Conservation (phyloP, 2,888 invertebrate genomes). For the Galerucella nymphaeae region DNA sequence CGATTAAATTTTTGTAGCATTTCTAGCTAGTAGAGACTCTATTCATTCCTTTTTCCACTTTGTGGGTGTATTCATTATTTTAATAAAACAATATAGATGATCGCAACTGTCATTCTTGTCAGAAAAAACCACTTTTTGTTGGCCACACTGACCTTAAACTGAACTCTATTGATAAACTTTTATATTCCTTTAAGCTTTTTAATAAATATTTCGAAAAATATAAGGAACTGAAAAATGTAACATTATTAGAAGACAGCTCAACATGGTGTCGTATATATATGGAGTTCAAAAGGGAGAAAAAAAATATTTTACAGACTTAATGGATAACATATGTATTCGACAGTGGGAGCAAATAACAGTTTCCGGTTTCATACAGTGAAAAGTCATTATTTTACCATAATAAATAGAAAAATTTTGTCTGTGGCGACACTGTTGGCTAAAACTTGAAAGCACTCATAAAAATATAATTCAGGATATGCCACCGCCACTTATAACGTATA, state of each 20-base stretch:
- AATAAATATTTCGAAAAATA: too few relatives aligned
- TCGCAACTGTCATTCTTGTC: too few relatives aligned
- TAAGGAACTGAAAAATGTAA: constrained; percentile 5
- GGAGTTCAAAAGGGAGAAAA: constrained; percentile 40
- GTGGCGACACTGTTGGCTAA: background rate
- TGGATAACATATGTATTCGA: constrained; percentile 56
- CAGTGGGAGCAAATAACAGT: constrained; percentile 53
- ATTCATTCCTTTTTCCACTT: too few relatives aligned
- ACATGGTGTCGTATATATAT: constrained; percentile 9
- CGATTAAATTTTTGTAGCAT: too few relatives aligned
- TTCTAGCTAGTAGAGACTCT: too few relatives aligned
- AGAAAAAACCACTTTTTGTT: too few relatives aligned
- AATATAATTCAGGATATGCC: constrained; percentile 23
- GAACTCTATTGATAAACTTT: too few relatives aligned
- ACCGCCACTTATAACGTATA: constrained; percentile 9
- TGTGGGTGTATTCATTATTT: too few relatives aligned
- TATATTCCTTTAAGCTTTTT: too few relatives aligned
- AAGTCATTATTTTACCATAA: constrained; percentile 13
- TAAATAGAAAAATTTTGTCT: background rate
- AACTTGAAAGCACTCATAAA: constrained; percentile 18
- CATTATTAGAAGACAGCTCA: constrained; percentile 1
- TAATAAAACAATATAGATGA: too few relatives aligned
- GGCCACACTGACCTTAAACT: too few relatives aligned
- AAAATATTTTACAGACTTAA: constrained; percentile 53
- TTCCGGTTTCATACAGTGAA: constrained; percentile 30